Conservation (phyloP, 2,888 invertebrate genomes). For the Ctenicera cuprea region DNA sequence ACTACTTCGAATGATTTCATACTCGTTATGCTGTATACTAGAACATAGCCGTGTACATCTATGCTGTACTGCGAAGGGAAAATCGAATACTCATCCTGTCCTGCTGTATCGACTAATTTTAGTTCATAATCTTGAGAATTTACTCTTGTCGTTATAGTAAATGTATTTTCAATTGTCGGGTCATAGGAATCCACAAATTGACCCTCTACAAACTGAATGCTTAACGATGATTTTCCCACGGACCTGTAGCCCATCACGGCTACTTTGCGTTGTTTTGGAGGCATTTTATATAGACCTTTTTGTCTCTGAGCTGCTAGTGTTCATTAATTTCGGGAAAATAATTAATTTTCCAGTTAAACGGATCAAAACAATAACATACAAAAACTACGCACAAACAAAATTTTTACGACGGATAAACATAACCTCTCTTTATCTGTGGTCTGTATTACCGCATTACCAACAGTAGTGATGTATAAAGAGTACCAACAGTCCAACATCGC, state of each 20-base stretch:
- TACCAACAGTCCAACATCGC: no score
- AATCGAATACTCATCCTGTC: slow-evolving; percentile 99
- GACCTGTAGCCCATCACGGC: slow-evolving; percentile 73
- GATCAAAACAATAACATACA: slow-evolving; percentile 15
- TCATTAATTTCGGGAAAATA: neutral
- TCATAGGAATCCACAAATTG: slow-evolving; percentile 99
- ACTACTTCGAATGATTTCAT: slow-evolving; percentile 98
- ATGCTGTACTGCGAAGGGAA: slow-evolving; percentile 97
- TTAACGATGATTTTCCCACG: slow-evolving; percentile 93
- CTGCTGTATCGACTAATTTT: slow-evolving; percentile 98
- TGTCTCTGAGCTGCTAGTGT: no score
- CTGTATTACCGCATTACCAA: no score
- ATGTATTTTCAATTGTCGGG: slow-evolving; percentile 99
- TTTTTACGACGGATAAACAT: slow-evolving; percentile 8
- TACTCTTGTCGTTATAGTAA: slow-evolving; percentile 91
- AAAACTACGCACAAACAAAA: slow-evolving; percentile 28
- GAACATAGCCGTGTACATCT: slow-evolving; percentile 98
- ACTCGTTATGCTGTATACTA: slow-evolving; percentile 98
- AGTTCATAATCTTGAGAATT: slow-evolving; percentile 96
- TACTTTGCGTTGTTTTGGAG: slow-evolving; percentile 72
- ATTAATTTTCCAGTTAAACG: neutral
- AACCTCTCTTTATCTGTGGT: no score
- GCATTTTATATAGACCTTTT: slow-evolving; percentile 60
- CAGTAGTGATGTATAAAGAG: no score
- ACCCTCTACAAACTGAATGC: slow-evolving; percentile 98